Percentiles rank a stretch among this genome's conserved stretches.
phyloP scores from a whole-genome alignment of 2,113 vertebrate species.

The Australoheros scitulus region DNA sequence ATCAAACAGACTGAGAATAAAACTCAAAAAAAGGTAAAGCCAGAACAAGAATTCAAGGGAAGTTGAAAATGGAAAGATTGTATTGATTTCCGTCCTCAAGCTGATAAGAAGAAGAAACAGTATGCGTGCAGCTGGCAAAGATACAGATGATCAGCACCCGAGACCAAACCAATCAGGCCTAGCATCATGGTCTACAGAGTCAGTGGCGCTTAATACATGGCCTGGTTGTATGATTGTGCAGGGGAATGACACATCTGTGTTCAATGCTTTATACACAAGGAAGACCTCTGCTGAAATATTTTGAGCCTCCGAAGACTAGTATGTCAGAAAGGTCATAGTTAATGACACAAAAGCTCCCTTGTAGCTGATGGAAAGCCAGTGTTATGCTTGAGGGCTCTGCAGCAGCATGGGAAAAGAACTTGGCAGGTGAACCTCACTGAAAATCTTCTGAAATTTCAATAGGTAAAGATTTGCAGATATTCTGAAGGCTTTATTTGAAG shows the following conservation, averaged over 20 bases:
- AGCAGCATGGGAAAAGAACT: not conserved
- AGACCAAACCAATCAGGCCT: not conserved
- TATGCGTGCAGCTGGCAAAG: not conserved
- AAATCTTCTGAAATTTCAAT: not conserved
- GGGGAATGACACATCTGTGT: not conserved
- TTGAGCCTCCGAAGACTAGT: not conserved
- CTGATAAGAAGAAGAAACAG: not conserved
- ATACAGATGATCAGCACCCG: not conserved
- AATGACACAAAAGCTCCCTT: constrained; percentile 17
- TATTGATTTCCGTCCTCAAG: not conserved
- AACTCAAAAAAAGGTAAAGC: not conserved
- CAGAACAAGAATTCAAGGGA: not conserved
- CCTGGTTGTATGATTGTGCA: not conserved
- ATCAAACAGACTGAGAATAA: not conserved
- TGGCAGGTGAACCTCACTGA: not conserved
- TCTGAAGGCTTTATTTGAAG: not conserved
- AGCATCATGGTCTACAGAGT: not conserved
- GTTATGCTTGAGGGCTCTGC: constrained; percentile 1
- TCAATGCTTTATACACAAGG: not conserved
- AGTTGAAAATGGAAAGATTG: not conserved
- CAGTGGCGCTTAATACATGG: not conserved
- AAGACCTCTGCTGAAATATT: not conserved
- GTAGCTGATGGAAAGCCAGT: constrained; percentile 3
- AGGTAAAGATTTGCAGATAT: constrained; percentile 20
- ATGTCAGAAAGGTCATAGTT: constrained; percentile 20